Evolutionary conservation across 2,797 vertebrate genomes (phyloP), one percentile per base, ranked within the genome.

Genomic region (Alectoris magna): DNA sequence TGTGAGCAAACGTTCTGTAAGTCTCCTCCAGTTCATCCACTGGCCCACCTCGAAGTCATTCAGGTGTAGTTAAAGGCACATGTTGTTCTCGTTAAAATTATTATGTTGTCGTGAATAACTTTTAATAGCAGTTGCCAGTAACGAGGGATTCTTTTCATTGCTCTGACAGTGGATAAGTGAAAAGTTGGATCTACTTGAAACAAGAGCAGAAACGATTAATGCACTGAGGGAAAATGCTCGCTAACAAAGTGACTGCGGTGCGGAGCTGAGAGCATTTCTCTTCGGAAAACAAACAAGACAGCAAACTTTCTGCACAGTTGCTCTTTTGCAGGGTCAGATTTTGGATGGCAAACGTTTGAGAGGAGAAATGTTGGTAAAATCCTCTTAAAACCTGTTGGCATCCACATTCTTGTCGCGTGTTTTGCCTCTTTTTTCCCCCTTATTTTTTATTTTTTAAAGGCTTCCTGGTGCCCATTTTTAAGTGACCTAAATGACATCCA

Each of bases 401-500:
- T 82, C 82, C 81, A 69, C 21, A 26, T 84, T 26, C 80, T 46
- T 58, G 79, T 55, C 55, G 14, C 56, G 14, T 39, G 44, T 77
- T 82, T 92, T 91, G n/a, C 74, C 21, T n/a, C 34, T 21, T 56
- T n/a, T n/a, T 21, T 31, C 13, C 11, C 11, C 7, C 18, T n/a
- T 34, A 29, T n/a, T 55, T 31, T 29, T 29, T 41, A 41, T 41
- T 11, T 31, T 26, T 31, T 11, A 58, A 26, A 19, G 6, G 53
- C 86, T 95, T 79, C 46, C 70, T 75, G 79, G 90, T 78, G 88
- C 88, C 68, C 15, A 43, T 84, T 95, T 95, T 86, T 41, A 95
- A 96, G 94, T 91, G 93, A 96, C 96, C 90, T 75, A 93, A 93
- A 86, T 64, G 91, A 91, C 93, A 90, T 31, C 62, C 84, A 91